Evolutionary conservation across 2,113 vertebrate species (phyloP).

Genomic region (Pangasianodon hypophthalmus): DNA sequence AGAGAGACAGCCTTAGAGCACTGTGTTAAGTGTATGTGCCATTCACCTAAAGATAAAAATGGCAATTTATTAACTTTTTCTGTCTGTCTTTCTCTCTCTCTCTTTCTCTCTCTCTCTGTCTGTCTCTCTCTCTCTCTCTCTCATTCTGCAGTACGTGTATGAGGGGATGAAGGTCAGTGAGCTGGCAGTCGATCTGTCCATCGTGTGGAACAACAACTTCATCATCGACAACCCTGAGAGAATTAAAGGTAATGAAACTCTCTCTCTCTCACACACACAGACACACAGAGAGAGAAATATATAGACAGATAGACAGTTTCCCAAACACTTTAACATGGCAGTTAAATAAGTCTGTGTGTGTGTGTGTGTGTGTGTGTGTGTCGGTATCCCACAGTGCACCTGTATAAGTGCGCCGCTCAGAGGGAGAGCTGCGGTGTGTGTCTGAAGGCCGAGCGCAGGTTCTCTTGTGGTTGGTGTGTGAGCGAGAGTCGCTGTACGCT

Average conservation of each 20-base stretch:
- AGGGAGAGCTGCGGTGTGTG: slow-evolving; percentile 95
- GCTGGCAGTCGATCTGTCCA: slow-evolving; percentile 89
- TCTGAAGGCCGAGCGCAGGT: slow-evolving; percentile 90
- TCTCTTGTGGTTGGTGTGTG: slow-evolving; percentile 91
- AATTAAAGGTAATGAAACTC: slow-evolving; percentile 83
- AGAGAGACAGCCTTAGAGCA: neutral
- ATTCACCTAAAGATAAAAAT: neutral
- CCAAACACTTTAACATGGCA: neutral
- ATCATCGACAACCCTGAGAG: slow-evolving; percentile 95
- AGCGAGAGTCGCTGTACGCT: slow-evolving; percentile 84
- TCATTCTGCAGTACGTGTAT: slow-evolving; percentile 85
- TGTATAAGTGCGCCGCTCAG: slow-evolving; percentile 94
- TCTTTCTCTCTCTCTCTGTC: slow-evolving; percentile 36
- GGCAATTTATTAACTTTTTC: neutral
- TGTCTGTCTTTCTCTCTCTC: slow-evolving; percentile 50
- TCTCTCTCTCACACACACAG: neutral
- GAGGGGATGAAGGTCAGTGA: slow-evolving; percentile 93
- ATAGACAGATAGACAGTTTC: neutral
- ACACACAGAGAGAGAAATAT: neutral
- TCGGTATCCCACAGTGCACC: slow-evolving; percentile 79
- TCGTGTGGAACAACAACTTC: slow-evolving; percentile 97
- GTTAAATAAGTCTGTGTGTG: neutral
- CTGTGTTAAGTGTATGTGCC: neutral
- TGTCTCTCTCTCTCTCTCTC: slow-evolving; percentile 26
- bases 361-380: neutral